A percentile compares a stretch with the other conserved stretches of the same genome.
Conservation (phyloP, 2,888 invertebrate species). For the Nowickia ferox region DNA sequence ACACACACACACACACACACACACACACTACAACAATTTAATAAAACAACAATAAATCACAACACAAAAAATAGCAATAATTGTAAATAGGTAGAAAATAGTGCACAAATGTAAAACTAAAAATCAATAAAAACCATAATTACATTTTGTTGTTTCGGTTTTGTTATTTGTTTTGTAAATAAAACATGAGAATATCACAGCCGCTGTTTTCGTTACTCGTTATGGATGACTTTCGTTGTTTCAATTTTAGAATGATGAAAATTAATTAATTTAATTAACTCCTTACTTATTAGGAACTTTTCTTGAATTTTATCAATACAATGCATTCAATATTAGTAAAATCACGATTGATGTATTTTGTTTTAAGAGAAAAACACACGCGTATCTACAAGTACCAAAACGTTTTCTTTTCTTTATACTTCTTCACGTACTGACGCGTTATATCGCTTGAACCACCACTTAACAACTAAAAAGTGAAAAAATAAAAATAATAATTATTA, state of each 20-base stretch:
- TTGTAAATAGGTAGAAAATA: conserved; percentile 19
- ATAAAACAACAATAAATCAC: conserved; percentile 1
- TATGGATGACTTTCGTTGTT: conserved; percentile 14
- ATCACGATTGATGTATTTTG: not conserved
- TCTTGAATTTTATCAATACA: not conserved
- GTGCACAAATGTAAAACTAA: conserved; percentile 11
- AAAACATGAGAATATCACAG: conserved; percentile 40
- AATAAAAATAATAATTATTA: conserved; percentile 62
- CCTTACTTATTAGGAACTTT: not conserved
- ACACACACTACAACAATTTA: not conserved
- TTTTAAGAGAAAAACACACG: conserved; percentile 43
- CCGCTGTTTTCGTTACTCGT: conserved; percentile 6
- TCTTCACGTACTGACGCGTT: conserved; percentile 73
- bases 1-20: conserved; percentile 2
- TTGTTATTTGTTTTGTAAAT: conserved; percentile 32
- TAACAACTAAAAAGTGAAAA: conserved; percentile 78
- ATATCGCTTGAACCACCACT: conserved; percentile 78
- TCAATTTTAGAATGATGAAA: not conserved
- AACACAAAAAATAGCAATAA: conserved; percentile 11
- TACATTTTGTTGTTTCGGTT: conserved; percentile 46
- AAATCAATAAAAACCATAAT: conserved; percentile 34
- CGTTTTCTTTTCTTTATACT: conserved; percentile 16
- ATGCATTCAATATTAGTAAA: not conserved
- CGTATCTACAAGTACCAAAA: conserved; percentile 27
- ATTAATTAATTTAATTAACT: not conserved